phyloP scores from a whole-genome alignment of 1,140 invertebrate species.

The Cyrtorhinus lividipennis region DNA sequence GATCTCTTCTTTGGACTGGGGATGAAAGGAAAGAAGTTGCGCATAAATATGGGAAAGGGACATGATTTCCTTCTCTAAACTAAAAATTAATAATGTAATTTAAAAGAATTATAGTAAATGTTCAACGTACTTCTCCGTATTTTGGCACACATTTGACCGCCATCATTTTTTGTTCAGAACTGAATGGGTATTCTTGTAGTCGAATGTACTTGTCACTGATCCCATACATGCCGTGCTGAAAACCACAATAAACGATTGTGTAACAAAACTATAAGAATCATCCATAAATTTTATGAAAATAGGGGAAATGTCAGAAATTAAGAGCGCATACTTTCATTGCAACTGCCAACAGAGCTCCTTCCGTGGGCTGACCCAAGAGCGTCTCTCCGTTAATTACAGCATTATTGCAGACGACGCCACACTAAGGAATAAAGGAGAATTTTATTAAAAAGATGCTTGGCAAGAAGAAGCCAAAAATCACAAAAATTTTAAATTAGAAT shows the following conservation, averaged over 20 bases:
- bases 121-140: conserved; percentile 52
- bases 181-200: conserved; percentile 92
- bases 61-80: background rate
- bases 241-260: too few relatives aligned
- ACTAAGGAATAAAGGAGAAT: conserved; percentile 40
- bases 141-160: conserved; percentile 81
- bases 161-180: conserved; percentile 97
- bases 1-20: conserved; percentile 50
- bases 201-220: conserved; percentile 66
- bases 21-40: conserved; percentile 19
- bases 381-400: conserved; percentile 73
- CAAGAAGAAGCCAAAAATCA: too few relatives aligned
- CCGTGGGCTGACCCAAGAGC: conserved; percentile 91
- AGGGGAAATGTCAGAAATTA: background rate
- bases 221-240: conserved; percentile 69
- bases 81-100: background rate
- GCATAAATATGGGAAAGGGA: background rate
- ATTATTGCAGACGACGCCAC: conserved; percentile 92
- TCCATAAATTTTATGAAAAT: conserved; percentile 10
- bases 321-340: conserved; percentile 68
- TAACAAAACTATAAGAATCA: too few relatives aligned
- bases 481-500: too few relatives aligned
- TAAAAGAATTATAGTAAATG: background rate
- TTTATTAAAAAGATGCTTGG: conserved; percentile 12
- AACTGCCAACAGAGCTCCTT: conserved; percentile 84